phyloP scores from a whole-genome alignment of 2,888 invertebrate genomes.

The Herminia tarsipennalis region DNA sequence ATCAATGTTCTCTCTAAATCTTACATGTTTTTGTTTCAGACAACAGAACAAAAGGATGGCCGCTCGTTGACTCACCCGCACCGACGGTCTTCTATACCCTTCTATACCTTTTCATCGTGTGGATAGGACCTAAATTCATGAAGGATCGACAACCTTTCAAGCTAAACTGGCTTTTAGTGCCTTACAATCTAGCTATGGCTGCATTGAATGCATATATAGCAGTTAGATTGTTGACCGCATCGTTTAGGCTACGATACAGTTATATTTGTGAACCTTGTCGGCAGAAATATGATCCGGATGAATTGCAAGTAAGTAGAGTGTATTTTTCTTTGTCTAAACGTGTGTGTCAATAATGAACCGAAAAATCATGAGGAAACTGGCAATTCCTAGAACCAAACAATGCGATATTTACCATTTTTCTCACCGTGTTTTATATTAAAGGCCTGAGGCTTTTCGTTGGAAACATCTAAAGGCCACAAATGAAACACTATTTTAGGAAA shows the following conservation, averaged over 20 bases:
- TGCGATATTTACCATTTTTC: too few species aligned
- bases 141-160: constrained; percentile 90
- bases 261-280: constrained; percentile 95
- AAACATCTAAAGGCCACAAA: too few species aligned
- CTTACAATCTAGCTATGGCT: constrained; percentile 95
- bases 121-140: constrained; percentile 93
- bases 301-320: constrained; percentile 89
- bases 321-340: too few species aligned
- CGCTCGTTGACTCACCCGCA: constrained; percentile 92
- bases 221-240: constrained; percentile 89
- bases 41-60: constrained; percentile 93
- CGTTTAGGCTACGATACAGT: constrained; percentile 91
- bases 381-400: too few species aligned
- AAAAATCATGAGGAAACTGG: too few species aligned
- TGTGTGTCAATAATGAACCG: too few species aligned
- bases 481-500: too few species aligned
- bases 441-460: too few species aligned
- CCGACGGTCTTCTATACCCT: constrained; percentile 90
- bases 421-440: too few species aligned
- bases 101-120: constrained; percentile 91
- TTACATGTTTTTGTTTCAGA: constrained; percentile 84
- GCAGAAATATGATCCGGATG: constrained; percentile 91
- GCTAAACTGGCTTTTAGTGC: constrained; percentile 90
- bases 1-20: too few species aligned
- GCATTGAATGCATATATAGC: constrained; percentile 94